A percentile compares a stretch with the other conserved stretches of the same genome.
Evolutionary conservation across 2,797 vertebrate species (phyloP).

Genomic region (Chaetophractus vellerosus): DNA sequence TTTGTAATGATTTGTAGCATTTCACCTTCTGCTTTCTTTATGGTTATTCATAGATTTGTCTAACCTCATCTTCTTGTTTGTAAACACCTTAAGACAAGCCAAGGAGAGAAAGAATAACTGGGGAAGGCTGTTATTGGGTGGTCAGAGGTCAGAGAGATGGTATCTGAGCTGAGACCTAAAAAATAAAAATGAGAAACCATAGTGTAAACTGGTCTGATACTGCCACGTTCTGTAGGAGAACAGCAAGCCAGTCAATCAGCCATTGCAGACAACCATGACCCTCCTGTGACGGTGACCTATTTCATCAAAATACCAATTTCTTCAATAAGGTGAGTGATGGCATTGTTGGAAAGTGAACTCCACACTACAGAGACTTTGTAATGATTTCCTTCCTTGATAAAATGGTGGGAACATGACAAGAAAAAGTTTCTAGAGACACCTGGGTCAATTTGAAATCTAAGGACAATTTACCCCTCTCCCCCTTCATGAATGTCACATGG

Average conservation of each 20-base stretch:
- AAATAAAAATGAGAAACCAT: background rate
- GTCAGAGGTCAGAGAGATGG: background rate
- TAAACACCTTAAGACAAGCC: slow-evolving; percentile 20
- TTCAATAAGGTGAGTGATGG: slow-evolving; percentile 18
- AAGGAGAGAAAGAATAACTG: background rate
- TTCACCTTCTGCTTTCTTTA: slow-evolving; percentile 33
- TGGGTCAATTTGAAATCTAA: background rate
- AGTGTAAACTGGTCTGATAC: background rate
- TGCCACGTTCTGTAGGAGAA: background rate
- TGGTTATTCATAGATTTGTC: slow-evolving; percentile 40
- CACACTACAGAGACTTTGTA: background rate
- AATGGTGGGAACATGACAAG: background rate
- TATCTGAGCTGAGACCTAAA: slow-evolving; percentile 25
- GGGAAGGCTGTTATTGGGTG: background rate
- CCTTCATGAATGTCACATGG: background rate
- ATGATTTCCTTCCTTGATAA: background rate
- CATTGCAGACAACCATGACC: background rate
- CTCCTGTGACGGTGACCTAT: background rate
- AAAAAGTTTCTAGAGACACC: background rate
- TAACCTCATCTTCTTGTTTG: slow-evolving; percentile 58
- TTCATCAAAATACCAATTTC: slow-evolving; percentile 51
- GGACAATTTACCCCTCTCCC: background rate
- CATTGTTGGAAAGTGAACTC: background rate
- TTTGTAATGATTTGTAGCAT: slow-evolving; percentile 41
- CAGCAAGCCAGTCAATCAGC: background rate